Base-by-base conservation (phyloP, 2,888 invertebrate species). In the Seira musarum region DNA sequence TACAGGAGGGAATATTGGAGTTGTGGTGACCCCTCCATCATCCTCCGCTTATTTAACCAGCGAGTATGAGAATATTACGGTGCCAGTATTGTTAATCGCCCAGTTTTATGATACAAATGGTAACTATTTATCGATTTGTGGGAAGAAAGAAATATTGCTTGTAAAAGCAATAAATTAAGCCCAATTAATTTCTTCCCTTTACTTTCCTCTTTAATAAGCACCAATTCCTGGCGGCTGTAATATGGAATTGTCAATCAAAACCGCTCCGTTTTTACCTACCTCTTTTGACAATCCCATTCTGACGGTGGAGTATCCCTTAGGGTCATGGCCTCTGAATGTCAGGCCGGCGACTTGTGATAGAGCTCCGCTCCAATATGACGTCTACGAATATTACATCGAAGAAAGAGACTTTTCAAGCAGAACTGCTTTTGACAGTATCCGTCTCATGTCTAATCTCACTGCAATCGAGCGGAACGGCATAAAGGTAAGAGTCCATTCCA, bases 201-300 rank as follows among this genome's bases (percentile, higher is more conserved):
- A 22, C 25, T 24, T 63, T 25, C 35, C 35, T 65, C 35, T 87
- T 83, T 70, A 86, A 90, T 81, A 88, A 95, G 95, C 92, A 88
- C 95, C 95, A 0, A 89, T 94, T 84, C 94, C 95, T 19, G 95
- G 95, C 53, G 95, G 94, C 19, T 95, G 95, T 88, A 94, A 94
- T 87, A 90, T 93, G 91, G 93, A 93, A 87, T 92, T 92, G 84
- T 88, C 91, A 57, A 87, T 91, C 17, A 89, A 91, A 84, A 90
- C 91, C 83, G 91, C 93, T 8, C 93, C 95, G 0, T 93, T 90
- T 87, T 90, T 93, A 87, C 88, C 88, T 68, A 84, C 92, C 24
- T 83, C 80, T 1, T 88, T 89, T 72, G 88, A 87, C 64, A 85
- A 89, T 84, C 83, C 89, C 22, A 88, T 90, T 67, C 89, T 93